Conservation (phyloP, 2,888 invertebrate species). For the Andrena fulva region DNA sequence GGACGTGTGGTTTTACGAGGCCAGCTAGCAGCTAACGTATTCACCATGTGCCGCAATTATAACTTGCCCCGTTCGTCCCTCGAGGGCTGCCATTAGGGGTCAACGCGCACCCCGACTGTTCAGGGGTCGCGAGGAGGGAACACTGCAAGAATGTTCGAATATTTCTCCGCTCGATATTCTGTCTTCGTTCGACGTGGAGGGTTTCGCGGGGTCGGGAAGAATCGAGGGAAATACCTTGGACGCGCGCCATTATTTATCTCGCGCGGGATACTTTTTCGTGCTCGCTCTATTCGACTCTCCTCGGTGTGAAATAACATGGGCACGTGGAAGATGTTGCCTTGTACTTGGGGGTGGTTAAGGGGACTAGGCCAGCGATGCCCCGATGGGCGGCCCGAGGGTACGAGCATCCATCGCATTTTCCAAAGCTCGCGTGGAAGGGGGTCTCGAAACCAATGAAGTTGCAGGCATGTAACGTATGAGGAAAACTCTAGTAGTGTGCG, state of each 20-base stretch:
- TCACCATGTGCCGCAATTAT: conserved; percentile 76
- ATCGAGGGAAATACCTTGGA: background rate
- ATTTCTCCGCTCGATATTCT: background rate
- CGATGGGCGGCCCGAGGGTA: no score
- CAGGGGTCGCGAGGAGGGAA: background rate
- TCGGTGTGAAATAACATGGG: background rate
- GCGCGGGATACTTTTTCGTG: conserved; percentile 7
- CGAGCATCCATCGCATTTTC: no score
- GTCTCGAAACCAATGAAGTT: no score
- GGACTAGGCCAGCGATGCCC: no score
- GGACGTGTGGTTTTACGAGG: conserved; percentile 70
- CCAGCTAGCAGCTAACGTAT: conserved; percentile 69
- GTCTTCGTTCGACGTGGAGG: background rate
- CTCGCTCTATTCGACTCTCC: conserved; percentile 4
- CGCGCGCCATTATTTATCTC: conserved; percentile 44
- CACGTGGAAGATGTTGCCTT: no score
- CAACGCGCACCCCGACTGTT: conserved; percentile 9
- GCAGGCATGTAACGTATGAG: no score
- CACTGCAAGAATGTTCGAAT: conserved; percentile 15
- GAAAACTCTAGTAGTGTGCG: no score
- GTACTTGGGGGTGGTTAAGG: no score
- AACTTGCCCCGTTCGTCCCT: conserved; percentile 73
- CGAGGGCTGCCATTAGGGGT: conserved; percentile 50
- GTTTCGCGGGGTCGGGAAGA: background rate
- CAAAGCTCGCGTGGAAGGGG: no score